Percentiles rank a stretch among this genome's conserved stretches.
These are phyloP conservation scores for Dromaius novaehollandiae DNA, from an alignment of 2,113 vertebrate genomes.

Conservation along the genomic window DNA sequence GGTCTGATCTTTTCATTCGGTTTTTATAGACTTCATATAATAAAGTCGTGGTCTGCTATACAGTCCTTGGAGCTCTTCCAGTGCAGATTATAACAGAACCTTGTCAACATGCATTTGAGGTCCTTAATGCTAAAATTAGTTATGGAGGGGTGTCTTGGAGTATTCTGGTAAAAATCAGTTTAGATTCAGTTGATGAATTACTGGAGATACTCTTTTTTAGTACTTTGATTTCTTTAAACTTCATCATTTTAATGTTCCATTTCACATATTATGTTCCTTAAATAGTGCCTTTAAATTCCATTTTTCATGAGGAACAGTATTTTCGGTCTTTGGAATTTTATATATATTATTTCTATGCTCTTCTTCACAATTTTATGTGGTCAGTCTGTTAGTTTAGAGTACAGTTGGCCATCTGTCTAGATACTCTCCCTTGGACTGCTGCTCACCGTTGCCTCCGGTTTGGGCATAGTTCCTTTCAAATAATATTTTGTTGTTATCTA, in stretches of 20 bases:
- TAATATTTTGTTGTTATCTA: conserved; percentile 23
- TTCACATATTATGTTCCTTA: not conserved
- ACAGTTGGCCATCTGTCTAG: conserved; percentile 39
- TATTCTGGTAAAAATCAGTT: not conserved
- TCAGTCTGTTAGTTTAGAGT: not conserved
- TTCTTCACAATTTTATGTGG: not conserved
- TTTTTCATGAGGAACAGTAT: not conserved
- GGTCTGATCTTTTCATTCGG: not conserved
- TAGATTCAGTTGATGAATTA: not conserved
- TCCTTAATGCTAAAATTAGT: not conserved
- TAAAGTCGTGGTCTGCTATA: not conserved
- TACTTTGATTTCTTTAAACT: not conserved
- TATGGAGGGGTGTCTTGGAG: not conserved
- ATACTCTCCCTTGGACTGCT: not conserved
- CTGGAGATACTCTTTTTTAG: not conserved
- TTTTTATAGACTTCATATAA: not conserved
- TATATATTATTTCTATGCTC: not conserved
- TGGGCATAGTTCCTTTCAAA: conserved; percentile 7
- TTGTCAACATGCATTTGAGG: not conserved
- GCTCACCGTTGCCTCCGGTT: not conserved
- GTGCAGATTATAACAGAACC: not conserved
- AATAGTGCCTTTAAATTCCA: not conserved
- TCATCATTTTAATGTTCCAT: not conserved
- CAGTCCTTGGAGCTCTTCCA: not conserved
- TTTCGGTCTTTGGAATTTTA: not conserved